Conservation (phyloP, 2,888 invertebrate genomes). For the Cerceris ruficornis region DNA sequence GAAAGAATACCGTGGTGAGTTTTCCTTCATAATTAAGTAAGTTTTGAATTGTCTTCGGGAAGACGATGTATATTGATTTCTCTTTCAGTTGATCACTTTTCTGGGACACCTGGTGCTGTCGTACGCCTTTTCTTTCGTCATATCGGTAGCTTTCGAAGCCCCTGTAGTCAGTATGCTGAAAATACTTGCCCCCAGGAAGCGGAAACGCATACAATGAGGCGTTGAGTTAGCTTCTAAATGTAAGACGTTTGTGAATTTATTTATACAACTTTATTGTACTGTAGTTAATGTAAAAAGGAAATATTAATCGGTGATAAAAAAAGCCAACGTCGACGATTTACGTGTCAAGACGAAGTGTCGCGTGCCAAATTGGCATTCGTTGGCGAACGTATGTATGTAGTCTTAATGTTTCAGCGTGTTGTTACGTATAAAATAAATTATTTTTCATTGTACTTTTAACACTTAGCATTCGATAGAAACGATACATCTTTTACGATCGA, state of each 20-base stretch:
- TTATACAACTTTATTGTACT: conserved; percentile 63
- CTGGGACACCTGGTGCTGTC: conserved; percentile 92
- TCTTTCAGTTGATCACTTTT: conserved; percentile 88
- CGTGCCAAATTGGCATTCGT: conserved; percentile 35
- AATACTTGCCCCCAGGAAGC: conserved; percentile 82
- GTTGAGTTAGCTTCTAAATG: conserved; percentile 18
- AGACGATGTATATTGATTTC: conserved; percentile 22
- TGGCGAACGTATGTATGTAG: conserved; percentile 28
- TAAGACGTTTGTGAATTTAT: conserved; percentile 42
- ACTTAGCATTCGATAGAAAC: neutral
- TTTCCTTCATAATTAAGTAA: neutral
- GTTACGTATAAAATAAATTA: conserved; percentile 76
- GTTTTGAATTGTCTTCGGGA: neutral
- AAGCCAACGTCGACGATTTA: conserved; percentile 23
- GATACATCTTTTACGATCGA: conserved; percentile 3
- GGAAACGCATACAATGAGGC: conserved; percentile 75
- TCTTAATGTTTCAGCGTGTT: conserved; percentile 54
- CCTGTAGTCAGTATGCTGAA: conserved; percentile 93
- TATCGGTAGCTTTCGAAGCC: conserved; percentile 92
- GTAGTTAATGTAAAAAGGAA: conserved; percentile 56
- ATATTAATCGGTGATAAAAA: conserved; percentile 35
- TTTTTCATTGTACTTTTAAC: conserved; percentile 67
- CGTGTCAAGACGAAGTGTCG: conserved; percentile 25
- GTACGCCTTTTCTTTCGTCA: conserved; percentile 89
- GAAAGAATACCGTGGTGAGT: conserved; percentile 88